These are phyloP conservation scores for Perizoma flavofasciatum DNA, from an alignment of 2,888 invertebrate species.

Conservation along the genomic window DNA sequence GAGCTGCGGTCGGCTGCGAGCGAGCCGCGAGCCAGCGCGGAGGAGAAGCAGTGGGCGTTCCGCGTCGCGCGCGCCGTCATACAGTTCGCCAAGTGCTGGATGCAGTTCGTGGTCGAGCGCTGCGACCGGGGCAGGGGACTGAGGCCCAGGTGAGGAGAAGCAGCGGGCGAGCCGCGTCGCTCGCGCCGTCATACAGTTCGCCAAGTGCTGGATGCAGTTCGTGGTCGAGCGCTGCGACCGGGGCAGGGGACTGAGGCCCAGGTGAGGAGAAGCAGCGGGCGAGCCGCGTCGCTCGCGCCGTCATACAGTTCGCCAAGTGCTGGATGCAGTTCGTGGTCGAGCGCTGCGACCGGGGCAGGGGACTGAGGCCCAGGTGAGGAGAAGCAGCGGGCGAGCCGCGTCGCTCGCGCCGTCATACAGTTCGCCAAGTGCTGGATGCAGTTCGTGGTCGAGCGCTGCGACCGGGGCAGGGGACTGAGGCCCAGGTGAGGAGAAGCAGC, in stretches of 20 bases:
- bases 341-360: too few relatives aligned
- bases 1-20: constrained; percentile 22
- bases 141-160: constrained; percentile 42
- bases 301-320: too few relatives aligned
- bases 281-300: too few relatives aligned
- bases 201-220: constrained; percentile 95
- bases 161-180: constrained; percentile 62
- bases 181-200: constrained; percentile 67
- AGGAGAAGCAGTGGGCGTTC: constrained; percentile 58
- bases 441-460: too few relatives aligned
- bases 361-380: too few relatives aligned
- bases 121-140: constrained; percentile 92
- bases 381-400: too few relatives aligned
- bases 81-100: constrained; percentile 89
- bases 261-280: too few relatives aligned
- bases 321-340: too few relatives aligned
- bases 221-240: constrained; percentile 93
- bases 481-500: too few relatives aligned
- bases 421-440: too few relatives aligned
- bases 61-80: constrained; percentile 67
- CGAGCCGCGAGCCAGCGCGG: constrained; percentile 33
- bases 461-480: too few relatives aligned
- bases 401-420: too few relatives aligned
- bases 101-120: constrained; percentile 92
- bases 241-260: constrained; percentile 87